These are phyloP conservation scores for Pseudorasbora parva DNA, from an alignment of 2,113 vertebrate genomes.

Conservation along the genomic window DNA sequence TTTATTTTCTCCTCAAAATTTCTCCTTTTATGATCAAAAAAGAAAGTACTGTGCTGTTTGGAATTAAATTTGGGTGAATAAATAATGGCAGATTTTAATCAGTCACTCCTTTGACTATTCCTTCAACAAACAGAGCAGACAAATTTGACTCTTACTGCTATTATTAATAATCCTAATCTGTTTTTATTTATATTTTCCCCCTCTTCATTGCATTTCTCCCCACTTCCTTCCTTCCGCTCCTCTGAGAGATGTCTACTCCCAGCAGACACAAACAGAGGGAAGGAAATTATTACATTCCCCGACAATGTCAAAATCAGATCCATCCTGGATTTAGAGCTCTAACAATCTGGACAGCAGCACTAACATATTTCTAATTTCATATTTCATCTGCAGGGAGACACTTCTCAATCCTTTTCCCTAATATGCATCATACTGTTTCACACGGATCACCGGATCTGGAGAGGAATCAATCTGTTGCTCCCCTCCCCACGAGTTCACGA, in stretches of 20 bases:
- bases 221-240: conserved; percentile 14
- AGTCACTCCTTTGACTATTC: neutral
- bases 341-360: conserved; percentile 25
- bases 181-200: conserved; percentile 34
- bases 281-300: conserved; percentile 61
- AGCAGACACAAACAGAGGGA: conserved; percentile 37
- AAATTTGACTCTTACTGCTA: conserved; percentile 48
- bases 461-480: conserved; percentile 51
- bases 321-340: conserved; percentile 53
- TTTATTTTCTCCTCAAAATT: neutral
- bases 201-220: conserved; percentile 34
- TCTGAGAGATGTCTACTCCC: conserved; percentile 20
- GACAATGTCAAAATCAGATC: conserved; percentile 55
- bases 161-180: conserved; percentile 63
- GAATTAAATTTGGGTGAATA: neutral
- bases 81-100: neutral
- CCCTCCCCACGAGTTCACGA: conserved; percentile 5
- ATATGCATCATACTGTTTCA: conserved; percentile 52
- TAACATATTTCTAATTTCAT: conserved; percentile 59
- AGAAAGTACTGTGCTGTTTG: neutral
- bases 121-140: conserved; percentile 24
- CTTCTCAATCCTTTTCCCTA: conserved; percentile 40
- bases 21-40: neutral
- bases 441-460: conserved; percentile 49
- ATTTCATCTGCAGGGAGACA: conserved; percentile 58